These are phyloP conservation scores for Halictus quadricinctus DNA, from an alignment of 2,888 invertebrate species.

Conservation along the genomic window DNA sequence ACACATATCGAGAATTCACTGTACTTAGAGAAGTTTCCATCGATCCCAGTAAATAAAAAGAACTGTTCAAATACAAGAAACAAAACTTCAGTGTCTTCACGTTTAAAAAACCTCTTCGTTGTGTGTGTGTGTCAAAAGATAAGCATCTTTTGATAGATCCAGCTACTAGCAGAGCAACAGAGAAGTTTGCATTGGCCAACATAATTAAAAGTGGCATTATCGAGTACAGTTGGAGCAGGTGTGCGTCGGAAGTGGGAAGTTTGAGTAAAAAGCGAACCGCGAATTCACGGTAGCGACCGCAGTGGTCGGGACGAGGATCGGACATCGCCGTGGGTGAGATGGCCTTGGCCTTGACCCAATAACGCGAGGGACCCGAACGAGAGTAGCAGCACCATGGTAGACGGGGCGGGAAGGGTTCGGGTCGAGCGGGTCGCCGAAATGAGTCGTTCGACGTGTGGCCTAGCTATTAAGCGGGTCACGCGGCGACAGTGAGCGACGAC, in stretches of 20 bases:
- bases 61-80: no score
- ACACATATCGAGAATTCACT: no score
- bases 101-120: no score
- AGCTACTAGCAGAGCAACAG: no score
- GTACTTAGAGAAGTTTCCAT: no score
- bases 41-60: no score
- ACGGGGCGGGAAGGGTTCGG: background rate
- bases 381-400: background rate
- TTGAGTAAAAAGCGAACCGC: background rate
- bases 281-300: background rate
- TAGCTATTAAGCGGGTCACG: constrained; percentile 66
- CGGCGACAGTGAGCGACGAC: constrained; percentile 69
- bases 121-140: no score
- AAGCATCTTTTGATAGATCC: no score
- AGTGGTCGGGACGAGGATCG: background rate
- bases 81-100: no score
- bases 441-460: constrained; percentile 48
- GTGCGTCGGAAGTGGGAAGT: background rate
- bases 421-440: constrained; percentile 21
- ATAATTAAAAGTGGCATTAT: no score
- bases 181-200: no score
- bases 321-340: constrained; percentile 13
- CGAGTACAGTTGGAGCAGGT: background rate
- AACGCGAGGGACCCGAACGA: constrained; percentile 6
- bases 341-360: constrained; percentile 57